phyloP scores from a whole-genome alignment of 2,113 vertebrate species.

The Electrona antarctica region DNA sequence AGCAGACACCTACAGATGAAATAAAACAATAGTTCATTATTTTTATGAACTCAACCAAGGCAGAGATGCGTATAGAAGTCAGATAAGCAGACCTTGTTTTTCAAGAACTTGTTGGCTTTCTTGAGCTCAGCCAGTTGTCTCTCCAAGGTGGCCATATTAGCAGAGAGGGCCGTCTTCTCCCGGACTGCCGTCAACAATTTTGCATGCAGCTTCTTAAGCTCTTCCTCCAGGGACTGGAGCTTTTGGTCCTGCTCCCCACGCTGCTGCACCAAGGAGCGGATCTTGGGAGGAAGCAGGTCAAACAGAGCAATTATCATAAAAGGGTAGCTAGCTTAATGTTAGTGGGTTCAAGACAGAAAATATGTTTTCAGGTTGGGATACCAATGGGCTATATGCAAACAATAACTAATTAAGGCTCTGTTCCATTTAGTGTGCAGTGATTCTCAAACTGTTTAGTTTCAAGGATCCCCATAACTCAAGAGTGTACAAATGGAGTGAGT shows the following conservation, averaged over 20 bases:
- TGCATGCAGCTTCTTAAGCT: conserved; percentile 85
- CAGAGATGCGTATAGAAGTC: background rate
- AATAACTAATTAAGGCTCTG: too few species aligned
- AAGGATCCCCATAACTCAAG: too few species aligned
- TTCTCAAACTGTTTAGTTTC: too few species aligned
- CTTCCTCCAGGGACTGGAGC: conserved; percentile 83
- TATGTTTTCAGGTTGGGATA: too few species aligned
- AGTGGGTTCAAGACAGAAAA: too few species aligned
- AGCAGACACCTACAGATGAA: conserved; percentile 83
- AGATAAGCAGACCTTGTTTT: conserved; percentile 84
- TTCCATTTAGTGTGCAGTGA: too few species aligned
- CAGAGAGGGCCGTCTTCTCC: conserved; percentile 86
- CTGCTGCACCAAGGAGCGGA: conserved; percentile 87
- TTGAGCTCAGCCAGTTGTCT: conserved; percentile 87
- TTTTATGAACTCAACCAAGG: background rate
- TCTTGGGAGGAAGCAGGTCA: conserved; percentile 66
- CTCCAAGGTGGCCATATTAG: conserved; percentile 85
- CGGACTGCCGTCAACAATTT: conserved; percentile 84
- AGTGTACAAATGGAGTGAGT: too few species aligned
- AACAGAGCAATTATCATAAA: too few species aligned
- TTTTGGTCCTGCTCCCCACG: conserved; percentile 86
- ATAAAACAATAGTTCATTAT: background rate
- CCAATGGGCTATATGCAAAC: too few species aligned
- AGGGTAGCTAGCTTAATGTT: too few species aligned
- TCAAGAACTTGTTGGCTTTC: conserved; percentile 89